Conservation (phyloP, 2,888 invertebrate genomes). For the Atrina japonica region DNA sequence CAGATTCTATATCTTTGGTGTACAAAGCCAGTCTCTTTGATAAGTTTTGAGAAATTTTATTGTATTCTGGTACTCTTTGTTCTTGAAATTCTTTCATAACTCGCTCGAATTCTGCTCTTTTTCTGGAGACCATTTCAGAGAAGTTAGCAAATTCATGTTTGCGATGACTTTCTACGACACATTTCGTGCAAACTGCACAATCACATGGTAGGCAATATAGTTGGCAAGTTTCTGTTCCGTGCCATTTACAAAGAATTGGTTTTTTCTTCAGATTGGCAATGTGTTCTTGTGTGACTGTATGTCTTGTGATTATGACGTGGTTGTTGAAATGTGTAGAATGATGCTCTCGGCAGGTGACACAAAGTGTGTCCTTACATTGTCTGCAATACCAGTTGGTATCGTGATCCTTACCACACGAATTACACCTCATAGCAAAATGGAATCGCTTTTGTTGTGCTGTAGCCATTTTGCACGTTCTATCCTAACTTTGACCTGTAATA, state of each 20-base stretch:
- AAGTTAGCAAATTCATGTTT: slow-evolving; percentile 22
- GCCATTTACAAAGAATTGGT: not conserved
- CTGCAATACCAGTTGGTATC: slow-evolving; percentile 1
- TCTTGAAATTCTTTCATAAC: not conserved
- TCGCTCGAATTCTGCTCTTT: slow-evolving; percentile 3
- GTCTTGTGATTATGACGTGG: slow-evolving; percentile 7
- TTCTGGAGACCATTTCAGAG: slow-evolving; percentile 12
- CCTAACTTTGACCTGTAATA: too few relatives aligned
- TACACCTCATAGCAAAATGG: not conserved
- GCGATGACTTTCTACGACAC: slow-evolving; percentile 18
- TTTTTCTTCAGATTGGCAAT: slow-evolving; percentile 9
- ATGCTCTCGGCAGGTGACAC: not conserved
- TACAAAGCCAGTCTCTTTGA: not conserved
- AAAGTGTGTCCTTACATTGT: slow-evolving; percentile 10
- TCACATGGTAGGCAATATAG: slow-evolving; percentile 23
- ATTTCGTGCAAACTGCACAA: slow-evolving; percentile 6
- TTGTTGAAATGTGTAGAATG: not conserved
- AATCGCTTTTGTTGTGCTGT: slow-evolving; percentile 3
- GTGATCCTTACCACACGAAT: not conserved
- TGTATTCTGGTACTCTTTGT: slow-evolving; percentile 2
- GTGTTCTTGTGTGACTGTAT: not conserved
- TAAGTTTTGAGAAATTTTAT: slow-evolving; percentile 11
- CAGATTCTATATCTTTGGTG: not conserved
- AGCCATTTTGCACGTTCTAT: too few relatives aligned
- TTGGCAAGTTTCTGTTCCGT: not conserved